phyloP scores from a whole-genome alignment of 2,888 invertebrate species.

The Dicycla oo region DNA sequence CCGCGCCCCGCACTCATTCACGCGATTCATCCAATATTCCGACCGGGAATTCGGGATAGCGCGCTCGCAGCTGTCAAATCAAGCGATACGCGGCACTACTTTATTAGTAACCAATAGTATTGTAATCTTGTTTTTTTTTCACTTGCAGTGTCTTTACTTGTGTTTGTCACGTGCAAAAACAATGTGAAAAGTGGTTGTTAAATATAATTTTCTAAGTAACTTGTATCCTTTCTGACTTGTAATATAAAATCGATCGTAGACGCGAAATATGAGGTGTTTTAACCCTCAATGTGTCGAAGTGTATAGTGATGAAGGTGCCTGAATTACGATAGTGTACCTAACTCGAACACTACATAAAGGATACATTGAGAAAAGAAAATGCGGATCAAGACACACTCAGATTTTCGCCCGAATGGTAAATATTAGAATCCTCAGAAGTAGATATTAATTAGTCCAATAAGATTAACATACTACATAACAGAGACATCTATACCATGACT shows the following conservation, averaged over 20 bases:
- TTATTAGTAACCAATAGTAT: conserved; percentile 66
- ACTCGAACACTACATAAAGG: conserved; percentile 87
- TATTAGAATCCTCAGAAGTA: conserved; percentile 55
- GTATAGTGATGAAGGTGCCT: conserved; percentile 86
- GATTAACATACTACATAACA: conserved; percentile 27
- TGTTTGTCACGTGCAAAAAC: conserved; percentile 90
- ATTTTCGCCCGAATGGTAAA: conserved; percentile 90
- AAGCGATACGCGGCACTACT: conserved; percentile 80
- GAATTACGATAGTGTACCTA: conserved; percentile 80
- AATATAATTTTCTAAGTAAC: conserved; percentile 85
- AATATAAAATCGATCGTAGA: conserved; percentile 77
- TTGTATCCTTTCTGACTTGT: conserved; percentile 88
- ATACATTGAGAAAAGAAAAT: conserved; percentile 90
- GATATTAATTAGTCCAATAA: conserved; percentile 39
- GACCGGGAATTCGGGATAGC: conserved; percentile 89
- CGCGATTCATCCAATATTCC: conserved; percentile 83
- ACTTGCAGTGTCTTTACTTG: conserved; percentile 90
- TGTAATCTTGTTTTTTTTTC: conserved; percentile 73
- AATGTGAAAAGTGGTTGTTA: conserved; percentile 91
- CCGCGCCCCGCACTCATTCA: conserved; percentile 83
- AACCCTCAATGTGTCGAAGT: conserved; percentile 81
- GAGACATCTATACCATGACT: background rate
- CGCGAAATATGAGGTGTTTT: conserved; percentile 86
- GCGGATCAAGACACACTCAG: conserved; percentile 88
- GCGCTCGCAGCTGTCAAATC: conserved; percentile 89